phyloP scores from a whole-genome alignment of 2,888 invertebrate species.

The Hedychridium roseum region DNA sequence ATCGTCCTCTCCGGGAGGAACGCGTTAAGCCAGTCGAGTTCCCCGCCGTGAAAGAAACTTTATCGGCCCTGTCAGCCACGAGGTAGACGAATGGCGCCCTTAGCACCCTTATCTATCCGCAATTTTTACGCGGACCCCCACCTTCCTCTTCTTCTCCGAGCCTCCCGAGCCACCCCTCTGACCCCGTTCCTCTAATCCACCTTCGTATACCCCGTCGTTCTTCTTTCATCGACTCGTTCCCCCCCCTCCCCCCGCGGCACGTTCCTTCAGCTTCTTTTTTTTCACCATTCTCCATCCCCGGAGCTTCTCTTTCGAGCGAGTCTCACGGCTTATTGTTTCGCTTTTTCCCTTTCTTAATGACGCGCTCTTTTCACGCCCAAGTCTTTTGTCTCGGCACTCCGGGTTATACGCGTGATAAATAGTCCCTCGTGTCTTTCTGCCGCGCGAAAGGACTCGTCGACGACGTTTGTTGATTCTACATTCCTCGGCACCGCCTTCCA shows the following conservation, averaged over 20 bases:
- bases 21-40: conserved; percentile 37
- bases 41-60: conserved; percentile 42
- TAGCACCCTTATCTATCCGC: conserved; percentile 44
- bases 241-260: background rate
- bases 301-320: background rate
- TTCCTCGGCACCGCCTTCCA: too few species aligned
- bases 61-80: conserved; percentile 45
- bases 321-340: too few species aligned
- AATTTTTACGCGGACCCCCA: conserved; percentile 39
- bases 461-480: too few species aligned
- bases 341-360: too few species aligned
- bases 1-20: too few species aligned
- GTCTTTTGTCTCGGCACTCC: too few species aligned
- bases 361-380: too few species aligned
- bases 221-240: background rate
- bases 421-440: too few species aligned
- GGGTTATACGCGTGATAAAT: too few species aligned
- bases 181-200: background rate
- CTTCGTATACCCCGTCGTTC: conserved; percentile 1
- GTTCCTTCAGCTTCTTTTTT: background rate
- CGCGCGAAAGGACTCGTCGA: too few species aligned
- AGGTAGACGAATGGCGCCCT: conserved; percentile 47
- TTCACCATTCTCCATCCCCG: background rate
- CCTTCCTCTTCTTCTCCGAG: conserved; percentile 9
- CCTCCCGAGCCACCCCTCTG: background rate